These are phyloP conservation scores for Ceuthmochares aereus DNA, from an alignment of 2,113 vertebrate species.

Conservation along the genomic window DNA sequence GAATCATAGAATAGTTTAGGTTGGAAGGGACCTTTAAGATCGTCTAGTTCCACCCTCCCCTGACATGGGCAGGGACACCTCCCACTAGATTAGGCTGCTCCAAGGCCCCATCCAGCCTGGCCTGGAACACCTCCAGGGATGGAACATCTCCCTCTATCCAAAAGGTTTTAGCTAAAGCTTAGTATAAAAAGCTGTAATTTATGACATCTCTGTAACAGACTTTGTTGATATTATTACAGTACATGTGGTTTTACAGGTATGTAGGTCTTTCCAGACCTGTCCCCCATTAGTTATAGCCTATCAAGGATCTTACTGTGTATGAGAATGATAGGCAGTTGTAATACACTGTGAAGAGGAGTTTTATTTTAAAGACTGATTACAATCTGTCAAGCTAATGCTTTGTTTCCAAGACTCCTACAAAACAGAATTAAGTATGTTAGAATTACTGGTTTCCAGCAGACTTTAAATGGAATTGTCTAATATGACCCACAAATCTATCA, in stretches of 20 bases:
- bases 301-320: not conserved
- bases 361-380: not conserved
- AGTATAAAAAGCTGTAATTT: not conserved
- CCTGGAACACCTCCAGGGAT: no score
- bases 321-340: not conserved
- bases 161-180: not conserved
- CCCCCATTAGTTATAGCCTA: accelerated
- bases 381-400: not conserved
- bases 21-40: no score
- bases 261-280: not conserved
- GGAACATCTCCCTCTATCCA: not conserved
- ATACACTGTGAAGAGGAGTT: not conserved
- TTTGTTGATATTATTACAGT: not conserved
- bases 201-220: not conserved
- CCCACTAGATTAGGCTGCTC: no score
- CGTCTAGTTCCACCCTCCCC: no score
- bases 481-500: not conserved
- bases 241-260: not conserved
- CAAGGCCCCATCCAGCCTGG: no score
- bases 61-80: no score
- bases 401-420: not conserved
- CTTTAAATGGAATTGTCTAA: not conserved
- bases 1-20: no score
- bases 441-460: slow-evolving; percentile 17
- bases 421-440: not conserved